Percentiles rank a stretch among this genome's conserved stretches.
Conservation (phyloP, 2,797 vertebrate species). For the Gastrophryne carolinensis region DNA sequence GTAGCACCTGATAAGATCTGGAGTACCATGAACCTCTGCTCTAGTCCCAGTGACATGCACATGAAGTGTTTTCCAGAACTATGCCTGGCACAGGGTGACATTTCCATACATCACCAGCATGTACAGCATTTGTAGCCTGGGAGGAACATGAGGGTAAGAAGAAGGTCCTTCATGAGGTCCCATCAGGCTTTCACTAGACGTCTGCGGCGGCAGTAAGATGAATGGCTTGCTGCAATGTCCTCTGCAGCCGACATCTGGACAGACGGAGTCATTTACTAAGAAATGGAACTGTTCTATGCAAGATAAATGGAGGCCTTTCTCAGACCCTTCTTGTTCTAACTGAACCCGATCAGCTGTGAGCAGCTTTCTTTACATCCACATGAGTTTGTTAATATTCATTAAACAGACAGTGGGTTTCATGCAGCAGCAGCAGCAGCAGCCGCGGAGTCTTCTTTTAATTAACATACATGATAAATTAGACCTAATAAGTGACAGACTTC, state of each 20-base stretch:
- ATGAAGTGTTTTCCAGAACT: too few relatives aligned
- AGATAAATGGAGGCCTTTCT: conserved; percentile 34
- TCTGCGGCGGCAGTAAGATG: conserved; percentile 8
- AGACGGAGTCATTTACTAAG: conserved; percentile 37
- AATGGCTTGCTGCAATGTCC: conserved; percentile 39
- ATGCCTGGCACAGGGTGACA: too few relatives aligned
- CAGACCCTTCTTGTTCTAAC: conserved; percentile 6
- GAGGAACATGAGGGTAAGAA: not conserved
- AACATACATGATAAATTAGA: not conserved
- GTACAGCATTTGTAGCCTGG: not conserved
- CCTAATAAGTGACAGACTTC: not conserved
- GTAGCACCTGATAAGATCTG: too few relatives aligned
- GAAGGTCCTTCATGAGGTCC: not conserved
- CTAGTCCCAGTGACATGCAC: too few relatives aligned
- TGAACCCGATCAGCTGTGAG: not conserved
- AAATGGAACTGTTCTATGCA: conserved; percentile 27
- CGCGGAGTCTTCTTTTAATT: not conserved
- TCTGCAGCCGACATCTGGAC: conserved; percentile 27
- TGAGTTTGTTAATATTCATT: not conserved
- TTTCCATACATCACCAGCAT: too few relatives aligned
- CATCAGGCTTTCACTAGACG: conserved; percentile 3
- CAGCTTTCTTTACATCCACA: not conserved
- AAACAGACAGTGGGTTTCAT: not conserved
- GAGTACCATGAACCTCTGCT: too few relatives aligned
- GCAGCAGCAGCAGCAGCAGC: not conserved